phyloP scores from a whole-genome alignment of 2,888 invertebrate species.

The Gisinianus flammeolus region DNA sequence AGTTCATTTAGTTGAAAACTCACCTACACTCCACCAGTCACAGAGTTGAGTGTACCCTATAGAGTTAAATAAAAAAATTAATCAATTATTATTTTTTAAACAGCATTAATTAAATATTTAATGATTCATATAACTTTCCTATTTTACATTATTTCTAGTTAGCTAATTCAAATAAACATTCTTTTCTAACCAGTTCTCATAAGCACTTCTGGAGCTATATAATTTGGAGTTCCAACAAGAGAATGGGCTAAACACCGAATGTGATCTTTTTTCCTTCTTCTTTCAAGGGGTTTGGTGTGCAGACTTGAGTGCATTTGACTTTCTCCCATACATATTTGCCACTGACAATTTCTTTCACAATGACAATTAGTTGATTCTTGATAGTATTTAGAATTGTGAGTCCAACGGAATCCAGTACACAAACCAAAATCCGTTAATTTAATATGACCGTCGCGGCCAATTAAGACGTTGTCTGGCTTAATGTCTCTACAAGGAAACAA shows the following conservation, averaged over 20 bases:
- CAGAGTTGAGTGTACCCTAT: conserved; percentile 89
- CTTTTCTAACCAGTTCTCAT: no score
- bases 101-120: neutral
- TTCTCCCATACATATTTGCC: conserved; percentile 24
- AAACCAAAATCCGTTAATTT: conserved; percentile 97
- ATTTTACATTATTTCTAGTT: no score
- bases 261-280: conserved; percentile 82
- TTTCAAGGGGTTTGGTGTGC: conserved; percentile 67
- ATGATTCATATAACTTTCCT: neutral
- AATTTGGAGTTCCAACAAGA: conserved; percentile 98
- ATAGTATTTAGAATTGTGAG: conserved; percentile 99
- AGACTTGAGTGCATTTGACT: no score
- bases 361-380: conserved; percentile 64
- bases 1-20: neutral
- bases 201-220: conserved; percentile 97
- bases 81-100: neutral
- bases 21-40: conserved; percentile 87
- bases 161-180: no score
- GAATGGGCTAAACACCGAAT: conserved; percentile 96
- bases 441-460: conserved; percentile 97
- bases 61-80: conserved; percentile 59
- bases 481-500: no score
- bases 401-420: conserved; percentile 99
- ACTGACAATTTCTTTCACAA: conserved; percentile 25
- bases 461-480: conserved; percentile 86